Conservation (phyloP, 1,140 invertebrate genomes). For the Antheraea mylitta region DNA sequence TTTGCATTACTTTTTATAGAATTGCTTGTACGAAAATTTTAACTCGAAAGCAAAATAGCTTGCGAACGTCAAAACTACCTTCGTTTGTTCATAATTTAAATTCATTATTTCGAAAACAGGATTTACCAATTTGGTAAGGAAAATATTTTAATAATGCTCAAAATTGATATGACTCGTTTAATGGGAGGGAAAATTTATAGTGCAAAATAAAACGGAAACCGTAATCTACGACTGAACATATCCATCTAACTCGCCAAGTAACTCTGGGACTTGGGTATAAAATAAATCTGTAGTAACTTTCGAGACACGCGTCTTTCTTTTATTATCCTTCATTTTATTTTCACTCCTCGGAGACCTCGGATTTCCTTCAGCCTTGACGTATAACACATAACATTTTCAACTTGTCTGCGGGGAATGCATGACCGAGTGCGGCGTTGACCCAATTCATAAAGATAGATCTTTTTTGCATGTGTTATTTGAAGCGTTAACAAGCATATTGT, state of each 20-base stretch:
- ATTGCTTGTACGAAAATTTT: too few species aligned
- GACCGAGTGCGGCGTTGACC: background rate
- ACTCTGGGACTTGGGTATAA: conserved; percentile 20
- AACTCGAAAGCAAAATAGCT: too few species aligned
- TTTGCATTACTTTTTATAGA: too few species aligned
- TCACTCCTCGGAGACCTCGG: conserved; percentile 30
- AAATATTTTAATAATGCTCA: background rate
- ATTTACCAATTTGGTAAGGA: background rate
- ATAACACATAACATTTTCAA: conserved; percentile 12
- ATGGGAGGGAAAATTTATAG: background rate
- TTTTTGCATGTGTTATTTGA: conserved; percentile 1
- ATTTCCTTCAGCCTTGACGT: conserved; percentile 11
- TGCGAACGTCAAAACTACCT: too few species aligned
- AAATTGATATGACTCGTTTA: background rate
- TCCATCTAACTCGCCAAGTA: conserved; percentile 23
- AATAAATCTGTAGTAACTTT: conserved; percentile 32
- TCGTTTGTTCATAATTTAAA: too few species aligned
- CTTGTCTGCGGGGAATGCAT: conserved; percentile 1
- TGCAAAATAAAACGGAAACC: background rate
- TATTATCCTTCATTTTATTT: conserved; percentile 46
- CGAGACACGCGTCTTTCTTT: conserved; percentile 41
- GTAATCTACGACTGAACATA: conserved; percentile 18
- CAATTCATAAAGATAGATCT: background rate
- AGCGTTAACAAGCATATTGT: background rate
- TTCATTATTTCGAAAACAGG: too few species aligned